Base-by-base conservation (phyloP, 1,140 invertebrate species). In the Akabosia matsudoensis region DNA sequence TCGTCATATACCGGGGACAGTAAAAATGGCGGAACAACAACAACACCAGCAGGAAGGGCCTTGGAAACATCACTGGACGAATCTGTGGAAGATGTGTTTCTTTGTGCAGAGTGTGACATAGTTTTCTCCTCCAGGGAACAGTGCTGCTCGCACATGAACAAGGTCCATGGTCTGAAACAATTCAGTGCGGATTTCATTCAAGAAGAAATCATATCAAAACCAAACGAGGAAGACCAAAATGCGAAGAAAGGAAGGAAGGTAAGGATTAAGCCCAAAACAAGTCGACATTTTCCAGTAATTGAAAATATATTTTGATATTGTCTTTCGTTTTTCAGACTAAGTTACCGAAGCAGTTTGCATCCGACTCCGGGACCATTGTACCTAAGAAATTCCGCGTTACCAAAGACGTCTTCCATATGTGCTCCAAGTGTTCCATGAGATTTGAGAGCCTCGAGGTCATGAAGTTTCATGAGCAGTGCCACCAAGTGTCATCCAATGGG, bases 381-480 rank as follows among this genome's bases (percentile, higher is more conserved):
- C 74, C 79, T 0, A 80, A 78, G 33, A 80, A 76, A 30, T 80
- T 64, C 61, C 54, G 74, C 52, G 76, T 79, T 13, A 54, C 78
- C 14, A 80, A 74, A 76, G 76, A 78, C 28, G 24, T 34, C 0
- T 51, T 31, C 26, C 30, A 64, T 1, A 26, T 16, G 2, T 80
- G 79, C 52, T 72, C 76, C 14, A 71, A 34, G 26, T 80, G 79
- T 33, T 22, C 51, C 14, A 52, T 56, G 3, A 77, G 74, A 34
- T 87, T 86, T 73, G 80, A 79, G 13, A 78, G 78, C 7, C 76
- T 80, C 30, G 79, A 82, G 70, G 82, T 82, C 26, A 75, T 85
- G 7, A 72, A 84, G 16, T 82, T 84, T 64, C 86, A 87, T 76
- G 78, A 82, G 28, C 75, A 79, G 45, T 85, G 85, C 74, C 85